These are phyloP conservation scores for Pseudopipra pipra DNA, from an alignment of 2,113 vertebrate species.

Conservation along the genomic window DNA sequence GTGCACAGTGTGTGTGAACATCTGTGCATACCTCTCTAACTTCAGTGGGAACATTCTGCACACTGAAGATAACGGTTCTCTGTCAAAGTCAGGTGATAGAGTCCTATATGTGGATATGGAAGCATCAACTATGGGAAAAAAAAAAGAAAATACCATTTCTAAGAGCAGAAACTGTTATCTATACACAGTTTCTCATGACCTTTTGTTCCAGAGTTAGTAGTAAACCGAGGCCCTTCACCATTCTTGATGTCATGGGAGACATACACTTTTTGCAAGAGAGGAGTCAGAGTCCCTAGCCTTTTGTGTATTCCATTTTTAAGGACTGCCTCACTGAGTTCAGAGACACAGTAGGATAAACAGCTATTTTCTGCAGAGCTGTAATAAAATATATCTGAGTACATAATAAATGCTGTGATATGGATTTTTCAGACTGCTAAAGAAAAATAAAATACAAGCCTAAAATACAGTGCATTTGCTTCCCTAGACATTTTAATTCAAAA, in stretches of 20 bases:
- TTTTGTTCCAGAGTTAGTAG: not conserved
- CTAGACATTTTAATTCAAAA: slow-evolving; percentile 16
- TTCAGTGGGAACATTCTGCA: not conserved
- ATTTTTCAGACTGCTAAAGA: not conserved
- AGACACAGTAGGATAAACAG: not conserved
- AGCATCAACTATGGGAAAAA: not conserved
- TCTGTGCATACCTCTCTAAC: not conserved
- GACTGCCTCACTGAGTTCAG: not conserved
- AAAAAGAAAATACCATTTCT: not conserved
- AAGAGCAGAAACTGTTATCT: not conserved
- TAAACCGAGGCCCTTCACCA: not conserved
- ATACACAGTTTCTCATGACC: not conserved
- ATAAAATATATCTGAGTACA: not conserved
- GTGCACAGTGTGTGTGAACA: rapidly evolving
- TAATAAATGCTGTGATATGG: not conserved
- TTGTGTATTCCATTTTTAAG: not conserved
- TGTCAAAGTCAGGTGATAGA: not conserved
- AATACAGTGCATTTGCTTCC: not conserved
- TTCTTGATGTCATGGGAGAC: not conserved
- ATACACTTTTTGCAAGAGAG: not conserved
- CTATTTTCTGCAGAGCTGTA: slow-evolving; percentile 3
- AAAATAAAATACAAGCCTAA: not conserved
- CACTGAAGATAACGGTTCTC: not conserved
- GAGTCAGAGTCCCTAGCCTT: not conserved
- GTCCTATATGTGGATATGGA: not conserved